Evolutionary conservation across 1,140 invertebrate genomes (phyloP), one percentile per base, ranked within the genome.

Genomic region (Hormaphis cornu): DNA sequence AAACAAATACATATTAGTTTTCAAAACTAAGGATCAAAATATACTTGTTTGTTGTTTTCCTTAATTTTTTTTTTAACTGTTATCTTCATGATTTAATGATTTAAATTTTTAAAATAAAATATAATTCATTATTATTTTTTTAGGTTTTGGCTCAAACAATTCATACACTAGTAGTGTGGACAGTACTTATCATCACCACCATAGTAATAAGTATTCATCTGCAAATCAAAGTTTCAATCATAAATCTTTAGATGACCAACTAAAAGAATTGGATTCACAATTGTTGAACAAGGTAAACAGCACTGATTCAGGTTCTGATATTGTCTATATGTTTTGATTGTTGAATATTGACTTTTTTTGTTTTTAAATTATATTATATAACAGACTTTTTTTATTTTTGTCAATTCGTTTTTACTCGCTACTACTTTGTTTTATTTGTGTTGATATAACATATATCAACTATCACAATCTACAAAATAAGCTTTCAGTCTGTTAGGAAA

Each of bases 241-340:
- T 76, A 86, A 89, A 75, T 88, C 87, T 53, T 81, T 91, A 69
- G 89, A 90, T 76, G 87, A 89, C 79, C 87, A 90, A 78, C 79
- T 91, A 69, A 90, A 90, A 79, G 87, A 90, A 78, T 82, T 91
- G 71, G 88, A 90, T 75, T 85, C 84, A 70, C 86, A 87, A 72
- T 75, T 84, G 56, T 80, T 86, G 72, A 86, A 84, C 79, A 87
- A 87, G 85, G 86, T 88, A 85, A 79, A 81, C 58, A 61, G 16
- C 26, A 66, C 28, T 48, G 61, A 66, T 66, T 66, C 61, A 35
- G 61, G 53, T 69, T 69, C 66, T 42, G 52, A 69, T 53, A 33
- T 69, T 37, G 22, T 69, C 3, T 69, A 56, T 53, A 40, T 69
- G 66, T 69, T 69, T 69, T 69, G n/a, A 69, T 54, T 37, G 30